These are phyloP conservation scores for Drosophila mulleri DNA, from an alignment of 2,888 invertebrate species.

Conservation along the genomic window DNA sequence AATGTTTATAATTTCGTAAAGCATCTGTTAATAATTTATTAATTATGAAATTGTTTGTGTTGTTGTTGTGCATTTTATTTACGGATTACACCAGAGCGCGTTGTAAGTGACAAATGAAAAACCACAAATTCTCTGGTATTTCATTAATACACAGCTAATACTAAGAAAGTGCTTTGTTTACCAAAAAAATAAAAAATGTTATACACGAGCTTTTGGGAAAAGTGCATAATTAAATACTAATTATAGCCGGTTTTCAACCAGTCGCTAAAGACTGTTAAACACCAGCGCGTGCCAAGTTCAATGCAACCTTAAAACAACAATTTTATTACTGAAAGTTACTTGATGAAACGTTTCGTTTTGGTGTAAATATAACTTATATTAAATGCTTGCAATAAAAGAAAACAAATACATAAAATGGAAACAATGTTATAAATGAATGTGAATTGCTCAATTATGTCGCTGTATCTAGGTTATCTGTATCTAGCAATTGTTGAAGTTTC, in stretches of 20 bases:
- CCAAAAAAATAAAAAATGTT: neutral
- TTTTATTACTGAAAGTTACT: neutral
- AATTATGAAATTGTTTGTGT: slow-evolving; percentile 40
- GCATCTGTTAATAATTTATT: neutral
- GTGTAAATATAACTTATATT: neutral
- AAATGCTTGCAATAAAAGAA: neutral
- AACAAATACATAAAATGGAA: neutral
- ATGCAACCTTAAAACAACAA: slow-evolving; percentile 3
- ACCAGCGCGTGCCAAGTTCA: slow-evolving; percentile 25
- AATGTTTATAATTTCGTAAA: neutral
- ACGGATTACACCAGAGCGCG: slow-evolving; percentile 42
- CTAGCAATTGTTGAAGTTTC: neutral
- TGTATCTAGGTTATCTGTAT: neutral
- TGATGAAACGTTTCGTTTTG: slow-evolving; percentile 2
- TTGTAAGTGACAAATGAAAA: slow-evolving; percentile 56
- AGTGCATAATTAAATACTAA: slow-evolving; percentile 19
- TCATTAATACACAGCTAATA: slow-evolving; percentile 7
- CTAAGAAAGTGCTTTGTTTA: slow-evolving; percentile 7
- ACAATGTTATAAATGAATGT: neutral
- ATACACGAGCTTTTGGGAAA: neutral
- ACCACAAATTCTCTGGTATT: slow-evolving; percentile 22
- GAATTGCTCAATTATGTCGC: neutral
- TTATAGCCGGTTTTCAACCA: slow-evolving; percentile 6
- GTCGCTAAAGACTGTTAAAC: neutral
- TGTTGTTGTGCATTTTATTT: slow-evolving; percentile 37